Conservation (phyloP, 2,113 vertebrate genomes). For the Mirza zaza region DNA sequence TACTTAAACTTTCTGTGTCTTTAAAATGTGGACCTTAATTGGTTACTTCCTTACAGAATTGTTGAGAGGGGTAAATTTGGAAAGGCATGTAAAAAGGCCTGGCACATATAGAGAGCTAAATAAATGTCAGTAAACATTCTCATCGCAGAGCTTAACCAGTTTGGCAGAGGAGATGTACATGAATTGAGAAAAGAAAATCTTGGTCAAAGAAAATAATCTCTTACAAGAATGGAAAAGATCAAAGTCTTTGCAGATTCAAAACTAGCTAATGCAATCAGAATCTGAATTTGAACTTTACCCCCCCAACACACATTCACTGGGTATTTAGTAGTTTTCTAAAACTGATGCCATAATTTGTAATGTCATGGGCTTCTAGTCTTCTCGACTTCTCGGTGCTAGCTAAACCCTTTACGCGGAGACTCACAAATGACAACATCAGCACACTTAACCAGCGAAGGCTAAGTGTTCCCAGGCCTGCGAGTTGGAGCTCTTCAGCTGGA, state of each 20-base stretch:
- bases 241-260: not conserved
- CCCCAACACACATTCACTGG: not conserved
- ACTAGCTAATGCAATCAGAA: not conserved
- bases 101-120: not conserved
- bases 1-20: not conserved
- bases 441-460: not conserved
- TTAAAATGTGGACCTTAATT: not conserved
- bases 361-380: not conserved
- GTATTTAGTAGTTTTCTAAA: not conserved
- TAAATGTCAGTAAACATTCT: not conserved
- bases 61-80: not conserved
- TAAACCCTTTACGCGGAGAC: not conserved
- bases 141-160: not conserved
- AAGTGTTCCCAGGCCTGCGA: not conserved
- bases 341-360: not conserved
- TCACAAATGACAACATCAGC: not conserved
- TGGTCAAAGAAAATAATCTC: slow-evolving; percentile 7
- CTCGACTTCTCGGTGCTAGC: not conserved
- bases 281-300: not conserved
- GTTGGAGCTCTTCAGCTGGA: not conserved
- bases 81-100: not conserved
- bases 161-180: not conserved
- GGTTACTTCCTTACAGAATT: not conserved
- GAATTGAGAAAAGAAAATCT: not conserved
- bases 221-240: slow-evolving; percentile 25